Base-by-base conservation (phyloP, 1,140 invertebrate species). In the Drosophila kurseongensis region DNA sequence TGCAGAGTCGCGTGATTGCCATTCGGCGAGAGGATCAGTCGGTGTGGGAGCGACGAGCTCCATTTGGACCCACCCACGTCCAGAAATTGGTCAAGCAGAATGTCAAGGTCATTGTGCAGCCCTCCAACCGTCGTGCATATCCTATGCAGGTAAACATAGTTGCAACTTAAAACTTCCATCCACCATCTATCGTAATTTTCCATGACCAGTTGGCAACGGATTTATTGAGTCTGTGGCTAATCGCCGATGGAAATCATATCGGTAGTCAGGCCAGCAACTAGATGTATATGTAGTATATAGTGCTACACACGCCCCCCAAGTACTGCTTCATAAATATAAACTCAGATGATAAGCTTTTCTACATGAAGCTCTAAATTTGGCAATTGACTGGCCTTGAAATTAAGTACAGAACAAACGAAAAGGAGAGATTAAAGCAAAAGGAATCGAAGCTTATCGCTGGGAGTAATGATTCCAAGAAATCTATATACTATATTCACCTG, bases 41-140 rank as follows among this genome's bases (percentile, higher is more conserved):
- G 88, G 97, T 99, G 14, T 99, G 99, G 99, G 99, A 99, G 93
- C 93, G 99, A 80, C 93, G 99, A 72, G 99, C 99, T 0, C 98
- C 99, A 0, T 95, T 99, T 41, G 96, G 97, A 0, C 99, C 99
- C 0, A 92, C 94, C 5, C 98, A 99, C 91, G 98, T 99, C 0
- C 95, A 96, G 61, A 96, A 96, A 78, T 93, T 99, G 51, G 96
- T 97, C 8, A 95, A 96, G 77, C 94, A 96, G 65, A 98, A 98
- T 4, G 95, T 98, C 10, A 98, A 97, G 93, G 98, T 99, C 18
- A 96, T 99, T 12, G 98, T 99, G 0, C 99, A 99, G 91, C 99
- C 99, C 0, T 99, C 98, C 35, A 99, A 99, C 93, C 93, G 99
- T 78, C 93, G 99, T 48, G 98, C 99, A 2, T 99, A 99, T 93